Base-by-base conservation (phyloP, 2,888 invertebrate genomes). In the Drosophila kanekoi region DNA sequence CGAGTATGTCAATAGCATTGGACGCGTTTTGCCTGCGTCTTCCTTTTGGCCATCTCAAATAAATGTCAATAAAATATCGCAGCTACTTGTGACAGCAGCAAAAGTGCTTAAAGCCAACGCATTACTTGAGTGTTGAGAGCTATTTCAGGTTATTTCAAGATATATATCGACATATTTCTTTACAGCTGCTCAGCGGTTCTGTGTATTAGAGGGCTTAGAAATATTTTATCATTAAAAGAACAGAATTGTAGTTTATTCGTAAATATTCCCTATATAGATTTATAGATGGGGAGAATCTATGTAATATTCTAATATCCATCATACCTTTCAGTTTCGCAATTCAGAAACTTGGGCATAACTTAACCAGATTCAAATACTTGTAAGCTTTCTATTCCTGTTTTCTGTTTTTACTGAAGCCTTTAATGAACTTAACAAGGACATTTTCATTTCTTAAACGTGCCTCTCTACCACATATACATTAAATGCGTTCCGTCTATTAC, bases 1-100 rank as follows among this genome's bases (percentile, higher is more conserved):
- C 77, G 63, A 72, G 75, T 68, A 69, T 84, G 87, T 83, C 83
- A 83, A 82, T 83, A 79, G 79, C 80, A 86, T 79, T 48, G 64
- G 64, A 47, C 57, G 57, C 57, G 43, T 37, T 53, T 52, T 13
- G 14, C 43, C 33, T n/a, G 13, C 58, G 44, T 16, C 53, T 6
- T 23, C 48, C 43, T 28, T 33, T 41, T 18, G 53, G 74, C 62
- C 78, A 68, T 65, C 67, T 73, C 75, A 78, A 82, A 86, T 86
- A 86, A 82, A 86, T 78, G 82, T 86, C 86, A 82, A 80, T 83
- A 72, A 76, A 28, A 68, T 72, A 75, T 61, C 68, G 52, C 59
- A 58, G 72, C 53, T 62, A 57, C 62, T 60, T 62, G 38, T 72
- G 60, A 63, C 75, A 72, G 63, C 40, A 33, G 52, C 52, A 57